phyloP scores from a whole-genome alignment of 2,113 vertebrate genomes.

The Calidris pugnax region DNA sequence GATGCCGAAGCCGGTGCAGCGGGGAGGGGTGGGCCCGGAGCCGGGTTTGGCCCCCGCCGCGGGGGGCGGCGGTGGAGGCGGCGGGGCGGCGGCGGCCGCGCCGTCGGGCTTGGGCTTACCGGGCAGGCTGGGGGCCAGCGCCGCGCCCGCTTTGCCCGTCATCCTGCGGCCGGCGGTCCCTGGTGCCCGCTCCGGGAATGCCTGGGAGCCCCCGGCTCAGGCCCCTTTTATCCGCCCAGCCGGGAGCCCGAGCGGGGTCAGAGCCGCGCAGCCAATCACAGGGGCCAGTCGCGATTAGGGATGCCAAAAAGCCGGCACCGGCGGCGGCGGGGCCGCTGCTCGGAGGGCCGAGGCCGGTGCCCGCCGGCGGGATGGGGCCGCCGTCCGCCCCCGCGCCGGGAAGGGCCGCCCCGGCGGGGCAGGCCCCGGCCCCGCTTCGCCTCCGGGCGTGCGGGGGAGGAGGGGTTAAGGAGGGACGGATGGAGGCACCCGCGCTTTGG shows the following conservation, averaged over 20 bases:
- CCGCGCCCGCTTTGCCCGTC: conserved; percentile 90
- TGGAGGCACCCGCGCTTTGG: neutral
- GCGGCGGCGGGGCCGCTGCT: conserved; percentile 7
- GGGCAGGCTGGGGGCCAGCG: conserved; percentile 71
- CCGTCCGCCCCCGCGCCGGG: neutral
- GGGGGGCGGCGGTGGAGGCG: conserved; percentile 56
- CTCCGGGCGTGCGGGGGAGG: neutral
- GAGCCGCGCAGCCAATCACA: conserved; percentile 90
- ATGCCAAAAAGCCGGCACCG: conserved; percentile 82
- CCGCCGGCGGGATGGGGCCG: neutral
- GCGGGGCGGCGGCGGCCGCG: conserved; percentile 63
- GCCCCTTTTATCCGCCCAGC: conserved; percentile 97
- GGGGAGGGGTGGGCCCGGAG: conserved; percentile 74
- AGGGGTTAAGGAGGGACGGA: neutral
- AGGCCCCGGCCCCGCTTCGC: neutral
- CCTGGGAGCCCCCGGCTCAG: conserved; percentile 87
- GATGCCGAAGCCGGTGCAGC: conserved; percentile 97
- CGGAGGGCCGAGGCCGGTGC: neutral
- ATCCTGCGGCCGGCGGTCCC: conserved; percentile 83
- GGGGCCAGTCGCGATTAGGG: conserved; percentile 82
- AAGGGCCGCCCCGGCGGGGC: neutral
- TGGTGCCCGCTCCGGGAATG: conserved; percentile 87
- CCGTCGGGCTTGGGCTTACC: conserved; percentile 80
- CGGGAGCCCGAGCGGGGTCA: conserved; percentile 90
- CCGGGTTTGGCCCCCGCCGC: conserved; percentile 28